Percentiles rank a stretch among this genome's conserved stretches.
Conservation (phyloP, 2,113 vertebrate genomes). For the Danio rerio region GRCz12tu NC_133177.1:7469501-7470000, state of each 20-base stretch:
- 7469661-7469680: neutral
- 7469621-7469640: constrained; percentile 77
- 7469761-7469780: too few species aligned
- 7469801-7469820: neutral
- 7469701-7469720: neutral
- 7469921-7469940: too few species aligned
- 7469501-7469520: neutral
- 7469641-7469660: constrained; percentile 58
- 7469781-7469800: neutral
- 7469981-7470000: too few species aligned
- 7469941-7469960: too few species aligned
- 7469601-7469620: neutral
- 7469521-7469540: neutral
- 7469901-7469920: too few species aligned
- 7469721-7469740: too few species aligned
- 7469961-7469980: too few species aligned
- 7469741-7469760: too few species aligned
- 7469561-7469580: neutral
- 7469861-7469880: too few species aligned
- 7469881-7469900: too few species aligned
- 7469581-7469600: neutral
- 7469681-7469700: neutral
- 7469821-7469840: too few species aligned
- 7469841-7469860: too few species aligned
- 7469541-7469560: neutral